Conservation (phyloP, 2,888 invertebrate genomes). For the Andrena camellia region DNA sequence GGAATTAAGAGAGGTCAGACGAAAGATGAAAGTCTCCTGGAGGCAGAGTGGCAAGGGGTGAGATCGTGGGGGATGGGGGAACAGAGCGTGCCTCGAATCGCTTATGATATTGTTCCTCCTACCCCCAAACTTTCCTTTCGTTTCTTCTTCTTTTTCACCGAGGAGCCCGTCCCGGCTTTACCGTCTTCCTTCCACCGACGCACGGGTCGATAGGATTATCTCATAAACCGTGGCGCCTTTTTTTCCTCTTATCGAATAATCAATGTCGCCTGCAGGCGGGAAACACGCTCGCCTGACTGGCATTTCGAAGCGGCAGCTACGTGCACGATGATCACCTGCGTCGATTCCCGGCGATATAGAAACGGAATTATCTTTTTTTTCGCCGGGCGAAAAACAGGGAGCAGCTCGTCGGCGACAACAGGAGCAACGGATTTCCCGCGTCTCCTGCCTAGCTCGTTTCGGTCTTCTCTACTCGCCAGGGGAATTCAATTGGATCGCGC, state of each 20-base stretch:
- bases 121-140: conserved; percentile 33
- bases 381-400: neutral
- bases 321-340: conserved; percentile 11
- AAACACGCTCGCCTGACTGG: conserved; percentile 67
- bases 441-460: neutral
- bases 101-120: conserved; percentile 77
- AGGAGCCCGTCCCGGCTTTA: conserved; percentile 10
- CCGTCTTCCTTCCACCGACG: conserved; percentile 22
- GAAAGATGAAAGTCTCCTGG: conserved; percentile 60
- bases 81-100: conserved; percentile 77
- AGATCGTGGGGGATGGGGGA: conserved; percentile 64
- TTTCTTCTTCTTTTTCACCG: conserved; percentile 34
- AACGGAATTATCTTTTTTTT: neutral
- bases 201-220: conserved; percentile 70
- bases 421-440: neutral
- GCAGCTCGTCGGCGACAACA: neutral
- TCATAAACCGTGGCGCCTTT: conserved; percentile 69
- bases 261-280: conserved; percentile 72
- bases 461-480: neutral
- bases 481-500: neutral
- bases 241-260: conserved; percentile 74
- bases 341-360: neutral
- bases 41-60: conserved; percentile 40
- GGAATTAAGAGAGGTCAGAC: conserved; percentile 66
- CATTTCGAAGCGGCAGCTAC: conserved; percentile 59